Evolutionary conservation across 1,140 invertebrate genomes (phyloP), one percentile per base, ranked within the genome.

Genomic region (Medauroidea extradentata): DNA sequence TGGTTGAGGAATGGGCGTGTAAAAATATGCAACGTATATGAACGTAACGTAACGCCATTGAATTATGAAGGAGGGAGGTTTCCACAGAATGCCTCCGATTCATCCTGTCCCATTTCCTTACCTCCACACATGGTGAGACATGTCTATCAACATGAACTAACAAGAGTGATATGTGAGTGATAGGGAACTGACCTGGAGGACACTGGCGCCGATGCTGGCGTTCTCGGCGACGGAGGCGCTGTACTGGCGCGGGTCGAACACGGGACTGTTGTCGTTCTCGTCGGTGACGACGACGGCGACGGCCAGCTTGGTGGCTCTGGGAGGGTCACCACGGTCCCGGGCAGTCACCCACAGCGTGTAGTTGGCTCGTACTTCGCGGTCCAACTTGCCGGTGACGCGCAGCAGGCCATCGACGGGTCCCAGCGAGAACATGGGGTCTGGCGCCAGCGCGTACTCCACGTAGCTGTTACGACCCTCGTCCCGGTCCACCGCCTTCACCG

Each of bases 401-500:
- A 98, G 73, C 9, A 94, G 78, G 0, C 95, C 95, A 73, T 96
- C 92, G 2, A 90, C 87, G 1, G 88, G 81, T 4, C 93, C 92
- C n/a, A 98, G 75, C 1, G 84, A 85, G 77, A 98, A 97, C 43
- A 84, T 81, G 52, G 81, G 77, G 43, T 78, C 76, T 1, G 77
- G 70, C 3, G 71, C 65, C 57, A 97, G 79, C 46, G 83, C 85
- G 72, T 96, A 98, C 69, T 94, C 90, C 14, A 98, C 86, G 72
- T 95, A 91, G 48, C 92, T 89, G 77, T 99, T 99, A 57, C 88
- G 80, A 9, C 93, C 96, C 75, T 94, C 92, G 78, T 99, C 96
- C 61, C 85, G 83, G 75, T 99, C 96, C 9, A 89, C 75, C 0
- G 95, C 95, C 72, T 93, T 92, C 39, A 99, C 85, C 1, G 87